A percentile compares a stretch with the other conserved stretches of the same genome.
Conservation (phyloP, 1,140 invertebrate genomes). For the Calosoma granatense region DNA sequence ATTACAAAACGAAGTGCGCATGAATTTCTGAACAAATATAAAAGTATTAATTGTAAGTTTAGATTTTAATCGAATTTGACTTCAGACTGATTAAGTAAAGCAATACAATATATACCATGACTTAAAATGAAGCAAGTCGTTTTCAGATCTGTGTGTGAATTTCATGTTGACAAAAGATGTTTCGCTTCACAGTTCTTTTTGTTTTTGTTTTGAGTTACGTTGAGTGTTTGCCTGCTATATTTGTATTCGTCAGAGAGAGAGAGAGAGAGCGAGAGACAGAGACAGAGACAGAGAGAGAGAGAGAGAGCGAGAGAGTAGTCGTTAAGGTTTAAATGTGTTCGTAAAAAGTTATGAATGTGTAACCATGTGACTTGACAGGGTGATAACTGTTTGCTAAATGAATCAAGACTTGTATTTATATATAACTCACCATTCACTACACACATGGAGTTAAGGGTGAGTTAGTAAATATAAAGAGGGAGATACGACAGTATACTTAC, state of each 20-base stretch:
- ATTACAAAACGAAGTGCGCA: too few species aligned
- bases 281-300: background rate
- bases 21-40: slow-evolving; percentile 7
- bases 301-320: background rate
- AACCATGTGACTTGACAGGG: background rate
- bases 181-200: slow-evolving; percentile 6
- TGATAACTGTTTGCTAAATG: too few species aligned
- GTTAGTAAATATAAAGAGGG: too few species aligned
- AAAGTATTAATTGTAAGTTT: slow-evolving; percentile 9
- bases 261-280: background rate
- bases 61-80: slow-evolving; percentile 21
- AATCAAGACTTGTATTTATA: too few species aligned
- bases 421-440: too few species aligned
- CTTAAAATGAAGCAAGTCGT: slow-evolving; percentile 17
- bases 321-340: slow-evolving; percentile 9
- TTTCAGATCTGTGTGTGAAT: slow-evolving; percentile 18
- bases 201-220: background rate
- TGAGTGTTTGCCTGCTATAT: background rate
- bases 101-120: slow-evolving; percentile 20
- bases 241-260: background rate
- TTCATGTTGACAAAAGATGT: slow-evolving; percentile 14
- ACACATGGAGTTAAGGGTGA: too few species aligned
- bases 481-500: too few species aligned
- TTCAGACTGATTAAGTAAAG: slow-evolving; percentile 25
- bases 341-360: background rate